Percentiles rank a stretch among this genome's conserved stretches.
Evolutionary conservation across 2,888 invertebrate species (phyloP).

Genomic region (Parnassius glacialis): DNA sequence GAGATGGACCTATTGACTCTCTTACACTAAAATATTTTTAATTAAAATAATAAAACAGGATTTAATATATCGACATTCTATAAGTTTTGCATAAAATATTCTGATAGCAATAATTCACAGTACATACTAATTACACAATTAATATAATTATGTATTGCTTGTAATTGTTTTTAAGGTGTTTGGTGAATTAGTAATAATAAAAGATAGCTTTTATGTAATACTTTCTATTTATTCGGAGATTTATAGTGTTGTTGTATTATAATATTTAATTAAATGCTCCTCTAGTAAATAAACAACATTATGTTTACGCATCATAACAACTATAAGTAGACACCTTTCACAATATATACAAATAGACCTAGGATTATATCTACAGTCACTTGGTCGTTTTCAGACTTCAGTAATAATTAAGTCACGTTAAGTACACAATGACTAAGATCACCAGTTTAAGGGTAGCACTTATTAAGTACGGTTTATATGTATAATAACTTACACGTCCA

Average conservation of each 20-base stretch:
- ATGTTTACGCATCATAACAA: slow-evolving; percentile 62
- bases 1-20: no score
- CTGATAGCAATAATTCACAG: no score
- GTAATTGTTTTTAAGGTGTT: background rate
- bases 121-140: no score
- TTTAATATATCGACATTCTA: no score
- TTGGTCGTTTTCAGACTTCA: slow-evolving; percentile 80
- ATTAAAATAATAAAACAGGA: no score
- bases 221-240: slow-evolving; percentile 70
- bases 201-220: slow-evolving; percentile 46
- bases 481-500: slow-evolving; percentile 42
- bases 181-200: slow-evolving; percentile 37
- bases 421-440: slow-evolving; percentile 51
- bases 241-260: slow-evolving; percentile 53
- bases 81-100: no score
- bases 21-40: no score
- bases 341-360: slow-evolving; percentile 68
- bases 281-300: slow-evolving; percentile 72
- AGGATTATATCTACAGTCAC: slow-evolving; percentile 64
- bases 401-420: slow-evolving; percentile 44
- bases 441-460: slow-evolving; percentile 44
- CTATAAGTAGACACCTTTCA: slow-evolving; percentile 60
- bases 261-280: slow-evolving; percentile 53
- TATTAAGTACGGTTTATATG: slow-evolving; percentile 40
- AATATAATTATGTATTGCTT: no score